A percentile compares a stretch with the other conserved stretches of the same genome.
Conservation (phyloP, 92 coral and sea anemone genomes). For the Micromussa lordhowensis region DNA sequence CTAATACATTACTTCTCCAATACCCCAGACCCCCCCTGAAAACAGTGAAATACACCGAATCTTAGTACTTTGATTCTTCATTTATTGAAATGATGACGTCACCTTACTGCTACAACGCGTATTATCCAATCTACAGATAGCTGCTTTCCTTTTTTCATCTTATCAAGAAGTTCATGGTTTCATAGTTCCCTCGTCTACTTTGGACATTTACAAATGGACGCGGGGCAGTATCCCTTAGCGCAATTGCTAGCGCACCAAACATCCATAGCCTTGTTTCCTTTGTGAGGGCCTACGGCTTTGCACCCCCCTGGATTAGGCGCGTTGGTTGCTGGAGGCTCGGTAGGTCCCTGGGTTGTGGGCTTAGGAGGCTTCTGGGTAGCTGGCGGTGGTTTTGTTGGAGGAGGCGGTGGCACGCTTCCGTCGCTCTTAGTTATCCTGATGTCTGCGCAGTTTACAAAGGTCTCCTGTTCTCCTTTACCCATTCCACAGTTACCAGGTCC, state of each 20-base stretch:
- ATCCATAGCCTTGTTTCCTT: conserved; percentile 48
- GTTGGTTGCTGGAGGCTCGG: conserved; percentile 39
- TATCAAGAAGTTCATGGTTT: not conserved
- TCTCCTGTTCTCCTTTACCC: conserved; percentile 85
- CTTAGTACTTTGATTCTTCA: not conserved
- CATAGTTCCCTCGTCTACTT: not conserved
- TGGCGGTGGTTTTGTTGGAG: conserved; percentile 37
- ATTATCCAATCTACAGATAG: not conserved
- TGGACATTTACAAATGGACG: not conserved
- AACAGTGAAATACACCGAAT: not conserved
- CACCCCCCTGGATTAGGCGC: conserved; percentile 44
- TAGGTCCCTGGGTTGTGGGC: conserved; percentile 32
- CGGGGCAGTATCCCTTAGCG: conserved; percentile 68
- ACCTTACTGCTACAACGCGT: not conserved
- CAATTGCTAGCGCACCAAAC: conserved; percentile 66
- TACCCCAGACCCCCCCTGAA: too few relatives aligned
- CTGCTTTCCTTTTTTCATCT: not conserved
- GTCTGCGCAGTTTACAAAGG: conserved; percentile 96
- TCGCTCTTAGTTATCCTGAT: conserved; percentile 65
- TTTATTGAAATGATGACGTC: not conserved
- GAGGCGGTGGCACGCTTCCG: conserved; percentile 54
- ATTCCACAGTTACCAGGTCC: conserved; percentile 56
- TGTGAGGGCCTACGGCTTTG: conserved; percentile 16
- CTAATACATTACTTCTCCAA: too few relatives aligned
- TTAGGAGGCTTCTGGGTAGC: conserved; percentile 14